These are phyloP conservation scores for Sander lucioperca DNA, from an alignment of 2,113 vertebrate species.

Conservation along the genomic window DNA sequence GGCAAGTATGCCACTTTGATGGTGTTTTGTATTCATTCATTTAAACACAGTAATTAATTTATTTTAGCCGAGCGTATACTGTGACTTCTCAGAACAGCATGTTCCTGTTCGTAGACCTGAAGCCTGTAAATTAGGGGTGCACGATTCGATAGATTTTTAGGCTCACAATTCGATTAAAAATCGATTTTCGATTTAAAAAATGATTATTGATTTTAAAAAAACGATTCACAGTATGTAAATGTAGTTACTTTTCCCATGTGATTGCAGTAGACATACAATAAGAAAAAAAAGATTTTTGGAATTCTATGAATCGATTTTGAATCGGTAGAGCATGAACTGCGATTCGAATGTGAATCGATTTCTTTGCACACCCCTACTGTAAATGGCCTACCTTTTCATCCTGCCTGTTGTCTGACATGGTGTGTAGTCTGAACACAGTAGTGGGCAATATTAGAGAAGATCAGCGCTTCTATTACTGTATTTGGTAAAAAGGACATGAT, in stretches of 20 bases:
- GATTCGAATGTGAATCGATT: too few relatives aligned
- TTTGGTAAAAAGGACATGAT: background rate
- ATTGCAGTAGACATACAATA: too few relatives aligned
- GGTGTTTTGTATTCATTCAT: slow-evolving; percentile 26
- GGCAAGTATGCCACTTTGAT: slow-evolving; percentile 12
- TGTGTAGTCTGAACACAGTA: background rate
- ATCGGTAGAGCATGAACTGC: too few relatives aligned
- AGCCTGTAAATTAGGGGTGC: background rate
- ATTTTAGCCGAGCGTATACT: background rate
- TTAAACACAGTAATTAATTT: background rate
- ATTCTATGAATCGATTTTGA: too few relatives aligned
- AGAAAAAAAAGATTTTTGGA: too few relatives aligned
- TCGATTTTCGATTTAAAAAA: too few relatives aligned
- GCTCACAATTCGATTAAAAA: too few relatives aligned
- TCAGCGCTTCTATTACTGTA: background rate
- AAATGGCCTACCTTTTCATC: background rate
- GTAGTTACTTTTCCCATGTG: too few relatives aligned
- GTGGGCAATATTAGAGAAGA: background rate
- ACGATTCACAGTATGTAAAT: too few relatives aligned
- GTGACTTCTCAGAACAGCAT: background rate
- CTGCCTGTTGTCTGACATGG: background rate
- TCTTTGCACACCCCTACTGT: background rate
- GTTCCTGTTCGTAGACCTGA: background rate
- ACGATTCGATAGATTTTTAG: too few relatives aligned
- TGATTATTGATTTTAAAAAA: too few relatives aligned